Percentiles rank a stretch among this genome's conserved stretches.
phyloP scores from a whole-genome alignment of 1,140 invertebrate genomes.

The Sitodiplosis mosellana region DNA sequence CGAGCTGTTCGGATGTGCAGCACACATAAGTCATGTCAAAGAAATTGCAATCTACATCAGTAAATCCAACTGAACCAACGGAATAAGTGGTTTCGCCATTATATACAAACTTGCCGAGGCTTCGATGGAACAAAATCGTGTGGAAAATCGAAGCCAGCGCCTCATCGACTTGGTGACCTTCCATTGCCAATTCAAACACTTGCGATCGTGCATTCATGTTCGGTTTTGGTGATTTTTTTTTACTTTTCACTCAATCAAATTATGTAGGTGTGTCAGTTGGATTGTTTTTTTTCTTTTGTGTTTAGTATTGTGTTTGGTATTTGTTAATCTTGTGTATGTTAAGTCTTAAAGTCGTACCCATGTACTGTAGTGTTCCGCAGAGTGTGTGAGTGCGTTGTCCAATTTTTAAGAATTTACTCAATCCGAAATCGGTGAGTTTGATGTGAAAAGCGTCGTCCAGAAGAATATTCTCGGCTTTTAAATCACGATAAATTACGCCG shows the following conservation, averaged over 20 bases:
- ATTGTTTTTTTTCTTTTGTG: neutral
- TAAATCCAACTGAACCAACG: conserved; percentile 84
- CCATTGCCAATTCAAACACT: conserved; percentile 73
- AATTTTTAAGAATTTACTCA: conserved; percentile 72
- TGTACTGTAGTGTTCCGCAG: conserved; percentile 81
- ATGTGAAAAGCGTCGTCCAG: conserved; percentile 60
- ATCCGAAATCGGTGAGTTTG: conserved; percentile 78
- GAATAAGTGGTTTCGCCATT: conserved; percentile 86
- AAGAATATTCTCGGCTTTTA: conserved; percentile 85
- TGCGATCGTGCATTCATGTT: conserved; percentile 78
- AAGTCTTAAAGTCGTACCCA: conserved; percentile 39
- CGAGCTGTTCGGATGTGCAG: conserved; percentile 64
- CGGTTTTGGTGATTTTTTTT: no score
- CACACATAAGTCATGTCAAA: conserved; percentile 95
- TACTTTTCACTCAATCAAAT: no score
- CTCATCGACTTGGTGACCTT: conserved; percentile 87
- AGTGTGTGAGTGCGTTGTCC: conserved; percentile 62
- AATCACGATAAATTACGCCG: conserved; percentile 75
- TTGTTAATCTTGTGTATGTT: neutral
- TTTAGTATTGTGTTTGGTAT: neutral
- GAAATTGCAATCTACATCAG: conserved; percentile 93
- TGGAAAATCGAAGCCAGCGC: conserved; percentile 88
- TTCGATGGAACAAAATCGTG: conserved; percentile 84
- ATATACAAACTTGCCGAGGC: conserved; percentile 88
- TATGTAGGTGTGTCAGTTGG: no score